Conservation (phyloP, 2,113 vertebrate genomes). For the Tautogolabrus adspersus region DNA sequence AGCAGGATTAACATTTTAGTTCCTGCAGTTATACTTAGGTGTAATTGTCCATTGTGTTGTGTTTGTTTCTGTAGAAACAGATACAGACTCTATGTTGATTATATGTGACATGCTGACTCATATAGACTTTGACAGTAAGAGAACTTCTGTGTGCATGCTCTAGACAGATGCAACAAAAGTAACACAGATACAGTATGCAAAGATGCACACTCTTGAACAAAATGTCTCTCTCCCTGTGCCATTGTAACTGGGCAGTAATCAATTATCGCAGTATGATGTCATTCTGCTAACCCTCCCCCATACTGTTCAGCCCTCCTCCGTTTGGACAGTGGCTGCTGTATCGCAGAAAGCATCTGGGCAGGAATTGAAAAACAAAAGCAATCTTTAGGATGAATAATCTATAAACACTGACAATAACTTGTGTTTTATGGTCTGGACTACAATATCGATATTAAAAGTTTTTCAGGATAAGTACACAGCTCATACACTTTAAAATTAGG, state of each 20-base stretch:
- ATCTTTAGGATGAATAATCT: background rate
- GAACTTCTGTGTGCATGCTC: background rate
- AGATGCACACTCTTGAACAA: slow-evolving; percentile 25
- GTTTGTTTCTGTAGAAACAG: background rate
- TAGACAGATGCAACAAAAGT: background rate
- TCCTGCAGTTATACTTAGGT: background rate
- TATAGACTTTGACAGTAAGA: background rate
- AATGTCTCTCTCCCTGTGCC: slow-evolving; percentile 31
- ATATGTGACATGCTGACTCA: background rate
- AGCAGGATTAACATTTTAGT: background rate
- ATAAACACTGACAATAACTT: background rate
- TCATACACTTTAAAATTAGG: slow-evolving; percentile 6
- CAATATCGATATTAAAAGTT: background rate
- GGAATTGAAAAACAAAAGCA: background rate
- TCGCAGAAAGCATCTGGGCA: slow-evolving; percentile 21
- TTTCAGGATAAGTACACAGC: background rate
- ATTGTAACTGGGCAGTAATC: slow-evolving; percentile 74
- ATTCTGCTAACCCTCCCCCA: slow-evolving; percentile 75
- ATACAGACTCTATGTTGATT: slow-evolving; percentile 1
- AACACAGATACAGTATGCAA: background rate
- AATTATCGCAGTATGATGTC: slow-evolving; percentile 80
- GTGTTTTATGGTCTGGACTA: background rate
- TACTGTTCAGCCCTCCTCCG: slow-evolving; percentile 22
- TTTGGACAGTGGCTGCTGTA: slow-evolving; percentile 35
- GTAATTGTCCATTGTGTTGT: background rate